Conservation (phyloP, 1,140 invertebrate genomes). For the Neotoxoptera formosana region DNA sequence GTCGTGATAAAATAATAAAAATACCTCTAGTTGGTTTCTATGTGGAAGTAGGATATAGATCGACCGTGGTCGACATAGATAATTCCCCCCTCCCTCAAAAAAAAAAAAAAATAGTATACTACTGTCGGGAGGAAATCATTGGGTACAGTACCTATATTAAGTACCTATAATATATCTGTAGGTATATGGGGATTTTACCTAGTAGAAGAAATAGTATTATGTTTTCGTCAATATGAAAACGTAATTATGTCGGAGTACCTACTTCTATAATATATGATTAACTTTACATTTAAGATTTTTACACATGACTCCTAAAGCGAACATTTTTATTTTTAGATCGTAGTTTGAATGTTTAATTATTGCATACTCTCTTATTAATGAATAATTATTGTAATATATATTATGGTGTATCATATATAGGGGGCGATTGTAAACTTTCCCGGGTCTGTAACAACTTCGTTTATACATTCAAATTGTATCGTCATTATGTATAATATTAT, state of each 20-base stretch:
- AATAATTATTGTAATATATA: not conserved
- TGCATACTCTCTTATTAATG: not conserved
- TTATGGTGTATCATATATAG: not conserved
- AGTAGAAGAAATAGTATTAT: not conserved
- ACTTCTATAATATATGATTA: not conserved
- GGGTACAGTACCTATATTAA: too few species aligned
- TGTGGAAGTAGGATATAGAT: not conserved
- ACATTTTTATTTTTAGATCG: not conserved
- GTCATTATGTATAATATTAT: too few species aligned
- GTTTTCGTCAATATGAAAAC: not conserved
- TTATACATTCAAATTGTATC: too few species aligned
- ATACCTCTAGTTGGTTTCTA: not conserved
- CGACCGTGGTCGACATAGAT: not conserved
- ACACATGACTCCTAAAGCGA: not conserved
- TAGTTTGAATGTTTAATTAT: not conserved
- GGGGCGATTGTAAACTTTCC: too few species aligned
- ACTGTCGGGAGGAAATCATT: not conserved
- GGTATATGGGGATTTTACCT: not conserved
- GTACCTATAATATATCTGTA: not conserved
- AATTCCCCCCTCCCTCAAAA: not conserved
- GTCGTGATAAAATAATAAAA: conserved; percentile 23
- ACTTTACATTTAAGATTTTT: not conserved
- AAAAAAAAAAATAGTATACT: not conserved
- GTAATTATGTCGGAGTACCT: not conserved
- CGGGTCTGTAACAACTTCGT: too few species aligned